Conservation (phyloP, 2,113 vertebrate species). For the Petrocephalus zakoni region DNA sequence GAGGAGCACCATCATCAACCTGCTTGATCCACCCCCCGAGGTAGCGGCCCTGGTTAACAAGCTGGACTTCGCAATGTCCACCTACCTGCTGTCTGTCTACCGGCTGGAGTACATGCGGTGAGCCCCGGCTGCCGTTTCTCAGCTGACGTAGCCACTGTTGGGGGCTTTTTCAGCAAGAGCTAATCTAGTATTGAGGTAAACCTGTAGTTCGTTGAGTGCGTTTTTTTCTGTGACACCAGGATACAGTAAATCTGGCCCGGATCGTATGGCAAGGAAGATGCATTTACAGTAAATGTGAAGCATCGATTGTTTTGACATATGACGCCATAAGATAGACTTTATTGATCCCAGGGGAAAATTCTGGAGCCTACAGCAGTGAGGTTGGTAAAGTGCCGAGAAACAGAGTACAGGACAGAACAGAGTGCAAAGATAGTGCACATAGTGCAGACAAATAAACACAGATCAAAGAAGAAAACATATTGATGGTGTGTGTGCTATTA, state of each 20-base stretch:
- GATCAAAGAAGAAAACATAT: neutral
- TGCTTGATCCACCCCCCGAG: conserved; percentile 85
- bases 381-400: neutral
- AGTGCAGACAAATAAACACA: neutral
- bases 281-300: neutral
- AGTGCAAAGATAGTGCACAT: neutral
- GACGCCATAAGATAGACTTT: neutral
- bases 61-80: conserved; percentile 95
- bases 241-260: neutral
- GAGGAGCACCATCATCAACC: conserved; percentile 83
- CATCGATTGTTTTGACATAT: neutral
- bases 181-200: neutral
- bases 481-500: neutral
- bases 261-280: neutral
- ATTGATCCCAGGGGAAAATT: neutral
- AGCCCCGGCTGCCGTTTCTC: neutral
- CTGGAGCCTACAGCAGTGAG: neutral
- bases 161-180: neutral
- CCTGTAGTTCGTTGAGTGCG: neutral
- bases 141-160: neutral
- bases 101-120: conserved; percentile 95
- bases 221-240: neutral
- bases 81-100: conserved; percentile 82
- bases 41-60: conserved; percentile 87
- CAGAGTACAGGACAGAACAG: neutral